Conservation (phyloP, 2,113 vertebrate genomes). For the Probosciger aterrimus region DNA sequence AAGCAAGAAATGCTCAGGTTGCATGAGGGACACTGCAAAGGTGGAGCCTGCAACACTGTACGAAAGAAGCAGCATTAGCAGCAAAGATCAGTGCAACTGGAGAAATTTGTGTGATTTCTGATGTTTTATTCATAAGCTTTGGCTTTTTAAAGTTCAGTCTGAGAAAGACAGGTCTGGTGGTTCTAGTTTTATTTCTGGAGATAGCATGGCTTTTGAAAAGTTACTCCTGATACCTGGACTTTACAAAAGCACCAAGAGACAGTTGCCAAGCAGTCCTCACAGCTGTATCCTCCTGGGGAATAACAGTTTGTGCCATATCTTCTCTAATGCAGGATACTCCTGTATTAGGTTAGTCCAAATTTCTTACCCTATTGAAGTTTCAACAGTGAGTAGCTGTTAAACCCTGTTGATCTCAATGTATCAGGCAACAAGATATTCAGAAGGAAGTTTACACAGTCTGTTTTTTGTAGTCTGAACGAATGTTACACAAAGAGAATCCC, state of each 20-base stretch:
- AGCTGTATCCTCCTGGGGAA: background rate
- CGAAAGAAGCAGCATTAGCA: background rate
- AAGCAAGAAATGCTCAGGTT: background rate
- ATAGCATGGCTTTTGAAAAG: background rate
- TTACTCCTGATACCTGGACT: background rate
- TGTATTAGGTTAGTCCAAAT: background rate
- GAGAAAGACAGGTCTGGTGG: background rate
- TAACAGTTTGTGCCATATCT: background rate
- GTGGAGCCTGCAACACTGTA: background rate
- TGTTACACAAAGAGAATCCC: background rate
- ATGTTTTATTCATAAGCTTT: slow-evolving; percentile 26
- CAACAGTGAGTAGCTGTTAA: background rate
- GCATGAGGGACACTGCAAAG: background rate
- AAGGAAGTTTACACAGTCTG: background rate
- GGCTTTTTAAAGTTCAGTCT: background rate
- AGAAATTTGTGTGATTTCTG: background rate
- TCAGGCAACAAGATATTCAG: background rate
- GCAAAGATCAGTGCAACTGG: background rate
- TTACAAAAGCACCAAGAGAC: background rate
- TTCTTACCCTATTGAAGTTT: background rate
- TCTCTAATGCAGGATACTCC: background rate
- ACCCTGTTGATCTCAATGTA: background rate
- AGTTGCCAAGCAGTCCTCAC: background rate
- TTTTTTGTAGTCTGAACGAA: background rate
- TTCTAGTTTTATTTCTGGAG: background rate